Evolutionary conservation across 2,113 vertebrate species (phyloP), one percentile per base, ranked within the genome.

Genomic region (Pedionomus torquatus): DNA sequence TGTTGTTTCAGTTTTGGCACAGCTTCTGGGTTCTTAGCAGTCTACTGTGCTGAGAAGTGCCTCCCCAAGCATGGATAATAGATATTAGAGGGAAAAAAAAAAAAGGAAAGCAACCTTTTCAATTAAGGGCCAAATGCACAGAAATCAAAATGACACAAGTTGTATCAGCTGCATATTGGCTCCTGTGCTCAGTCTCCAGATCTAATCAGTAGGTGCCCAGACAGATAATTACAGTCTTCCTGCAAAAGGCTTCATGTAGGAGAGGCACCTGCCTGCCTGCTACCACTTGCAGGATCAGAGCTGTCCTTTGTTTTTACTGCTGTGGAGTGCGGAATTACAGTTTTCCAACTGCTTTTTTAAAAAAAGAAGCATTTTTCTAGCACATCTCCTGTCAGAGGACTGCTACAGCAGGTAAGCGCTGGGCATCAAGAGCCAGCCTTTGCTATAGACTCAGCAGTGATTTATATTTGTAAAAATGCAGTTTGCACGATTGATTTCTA

Each of bases 171-270:
- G 55, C 48, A 33, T n/a, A 23, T 74, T 77, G 58, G 63, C 63
- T 94, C 4, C 31, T 76, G 4, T 17, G 39, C 0, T 0, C 75
- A 60, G 58, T 63, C 82, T 93, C 43, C 41, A 81, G 80, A 91
- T 91, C 55, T 13, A 75, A 93, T 95, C 94, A 76, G 93, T 74
- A 79, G 81, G 57, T 95, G 84, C 87, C 92, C 87, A 87, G 49
- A 90, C 92, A 93, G 88, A 31, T 96, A 87, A 96, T 96, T 92
- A 89, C 64, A 71, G 52, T 26, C 72, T 95, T 91, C 72, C 87
- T 84, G 83, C 81, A 89, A 60, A 89, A 79, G 83, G 15, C 41
- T 95, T 93, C 75, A 25, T 58, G 78, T 80, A 94, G 79, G 28
- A 93, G 70, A 94, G 37, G 58, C 35, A 69, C 83, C 74, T 83